Evolutionary conservation across 2,113 vertebrate species (phyloP), one percentile per base, ranked within the genome.

Genomic region (Tachysurus fulvidraco): DNA sequence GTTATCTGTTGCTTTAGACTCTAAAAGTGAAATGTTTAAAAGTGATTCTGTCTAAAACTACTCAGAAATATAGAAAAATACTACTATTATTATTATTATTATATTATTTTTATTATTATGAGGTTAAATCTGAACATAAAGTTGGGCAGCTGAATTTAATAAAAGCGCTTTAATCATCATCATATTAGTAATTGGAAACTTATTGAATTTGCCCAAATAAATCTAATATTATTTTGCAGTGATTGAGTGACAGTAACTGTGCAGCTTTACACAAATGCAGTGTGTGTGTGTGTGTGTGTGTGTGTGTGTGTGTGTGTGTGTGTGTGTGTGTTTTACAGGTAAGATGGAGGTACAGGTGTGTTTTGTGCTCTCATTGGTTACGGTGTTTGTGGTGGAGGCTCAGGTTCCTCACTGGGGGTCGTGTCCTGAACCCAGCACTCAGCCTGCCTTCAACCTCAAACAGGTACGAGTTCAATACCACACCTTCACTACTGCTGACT

Each of bases 351-450:
- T 95, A 94, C 91, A 89, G 89, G 59, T 81, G 5, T 88, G 86
- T 77, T 36, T 90, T 6, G 64, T 59, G 73, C 52, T 94, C 71
- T 78, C 89, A 23, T 79, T 93, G 65, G 85, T 65, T 1, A 74
- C 93, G 55, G 7, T 93, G 65, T 88, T 91, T 1, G 50, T 94
- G 50, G 87, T 93, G 59, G 81, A 85, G 60, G 95, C 95, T 76
- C 97, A 98, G 85, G 93, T 94, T 0, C 96, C 97, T 52, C 96
- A 96, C 41, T 91, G 96, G 90, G 97, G 97, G 50, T 94, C 92
- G 0, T 99, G 97, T 89, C 96, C 96, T 3, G 94, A 95, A 11
- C 97, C 96, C 2, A 81, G 93, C 0, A 96, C 97, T 82, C 96
- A 99, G 89, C 89, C 95, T 25, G 86, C 93, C 46, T 99, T 99